Base-by-base conservation (phyloP, 2,797 vertebrate genomes). In the Gymnothorax reevesii region DNA sequence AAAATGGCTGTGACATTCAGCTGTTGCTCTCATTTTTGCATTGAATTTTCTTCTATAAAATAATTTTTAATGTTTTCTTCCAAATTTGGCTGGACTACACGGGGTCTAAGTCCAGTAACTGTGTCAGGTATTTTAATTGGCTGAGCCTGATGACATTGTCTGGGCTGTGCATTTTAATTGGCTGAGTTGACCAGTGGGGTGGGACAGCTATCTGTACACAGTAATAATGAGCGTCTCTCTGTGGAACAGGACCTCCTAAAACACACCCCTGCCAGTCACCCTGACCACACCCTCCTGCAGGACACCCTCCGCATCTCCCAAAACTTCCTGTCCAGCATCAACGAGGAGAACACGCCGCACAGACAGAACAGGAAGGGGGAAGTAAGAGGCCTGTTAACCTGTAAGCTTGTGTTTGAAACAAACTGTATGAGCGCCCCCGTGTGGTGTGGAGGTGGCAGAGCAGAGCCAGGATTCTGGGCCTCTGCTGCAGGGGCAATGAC, bases 261-360 rank as follows among this genome's bases (percentile, higher is more conserved):
- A 90, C 99, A 99, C 95, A 99, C 99, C 0, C 99, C 99, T 0
- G 88, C 93, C 86, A 95, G 96, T 91, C 99, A 99, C 92, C 98
- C 97, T 0, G 99, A 99, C 93, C 95, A 98, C 89, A 93, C 97
- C 0, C 95, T 99, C 49, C 96, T 99, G 69, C 98, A 99, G 93
- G 98, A 99, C 0, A 98, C 99, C 2, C 94, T 99, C 84, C 94
- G 98, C 3, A 99, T 99, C 94, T 99, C 99, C 0, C 99, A 99
- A 94, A 99, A 99, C 95, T 99, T 99, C 93, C 93, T 99, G 88
- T 99, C 98, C 88, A 99, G 98, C 94, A 99, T 99, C 94, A 99
- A 99, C 0, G 98, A 99, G 92, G 98, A 99, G 94, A 97, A 97
- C 90, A 98, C 98, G 0, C 98, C 98, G 15, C 96, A 98, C 5